Evolutionary conservation across 2,113 vertebrate genomes (phyloP), one percentile per base, ranked within the genome.

Genomic region (Platanista minor): DNA sequence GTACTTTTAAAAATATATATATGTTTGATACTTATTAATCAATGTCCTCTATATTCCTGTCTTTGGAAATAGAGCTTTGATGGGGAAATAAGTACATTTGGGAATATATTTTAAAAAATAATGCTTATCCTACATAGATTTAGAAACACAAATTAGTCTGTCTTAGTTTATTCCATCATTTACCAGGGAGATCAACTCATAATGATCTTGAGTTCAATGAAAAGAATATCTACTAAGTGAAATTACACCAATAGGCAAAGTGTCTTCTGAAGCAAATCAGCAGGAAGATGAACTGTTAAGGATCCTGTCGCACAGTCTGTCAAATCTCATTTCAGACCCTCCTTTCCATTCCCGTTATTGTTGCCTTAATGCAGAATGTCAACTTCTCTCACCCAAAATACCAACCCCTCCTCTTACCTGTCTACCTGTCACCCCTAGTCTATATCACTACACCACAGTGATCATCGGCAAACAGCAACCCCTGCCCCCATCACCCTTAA

Each of bases 41-140:
- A 75, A 39, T 86, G 39, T 82, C 49, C 43, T 91, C 82, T 82
- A 0, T n/a, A 62, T 31, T 62, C 41, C 54, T 66, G n/a, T 84
- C 75, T 98, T 95, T 66, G 80, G 81, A 91, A 94, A 49, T 15
- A 62, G 11, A 91, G 31, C 43, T 92, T 85, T 43, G 0, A 21
- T 57, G 69, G 57, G 8, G 5, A 66, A 89, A 71, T 87, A 69
- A 75, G 33, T 90, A 49, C 6, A 43, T 95, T 97, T 66, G 71
- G 31, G 90, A 84, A 92, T 75, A 52, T 2, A 21, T 57, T 83
- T 87, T 96, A 3, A 8, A 74, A 96, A 80, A 31, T 59, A 81
- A 23, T 52, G 52, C 69, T 46, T 46, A 66, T 46, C 69, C 46
- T 61, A 25, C 39, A 49, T 77, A 72, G n/a, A 52, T 78, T 64